phyloP scores from a whole-genome alignment of 35 echinoderm and acorn worm species.

The Heliocidaris tuberculata region DNA sequence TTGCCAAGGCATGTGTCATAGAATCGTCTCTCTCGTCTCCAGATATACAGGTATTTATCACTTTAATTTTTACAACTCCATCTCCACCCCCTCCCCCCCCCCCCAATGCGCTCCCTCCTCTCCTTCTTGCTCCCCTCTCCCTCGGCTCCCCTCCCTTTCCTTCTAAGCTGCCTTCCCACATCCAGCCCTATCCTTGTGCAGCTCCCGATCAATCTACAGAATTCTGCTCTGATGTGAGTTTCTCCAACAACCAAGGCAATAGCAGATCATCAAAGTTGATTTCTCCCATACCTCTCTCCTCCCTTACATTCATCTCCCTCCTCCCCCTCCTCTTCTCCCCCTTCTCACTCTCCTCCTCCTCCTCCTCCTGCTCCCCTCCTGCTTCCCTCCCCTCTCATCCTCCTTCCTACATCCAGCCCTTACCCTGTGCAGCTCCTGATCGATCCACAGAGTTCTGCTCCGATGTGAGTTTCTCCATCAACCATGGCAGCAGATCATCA shows the following conservation, averaged over 20 bases:
- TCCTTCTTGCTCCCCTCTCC: neutral
- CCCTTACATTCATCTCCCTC: conserved; percentile 74
- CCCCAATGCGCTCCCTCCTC: too few relatives aligned
- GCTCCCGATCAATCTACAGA: conserved; percentile 90
- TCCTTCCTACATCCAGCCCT: neutral
- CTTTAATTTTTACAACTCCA: too few relatives aligned
- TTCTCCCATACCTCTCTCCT: conserved; percentile 85
- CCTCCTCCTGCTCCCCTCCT: too few relatives aligned
- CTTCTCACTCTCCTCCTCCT: too few relatives aligned
- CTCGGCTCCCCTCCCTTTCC: neutral
- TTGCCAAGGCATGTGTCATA: too few relatives aligned
- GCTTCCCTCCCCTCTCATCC: too few relatives aligned
- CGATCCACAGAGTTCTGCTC: conserved; percentile 96
- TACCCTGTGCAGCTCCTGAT: conserved; percentile 97
- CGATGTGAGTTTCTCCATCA: conserved; percentile 98
- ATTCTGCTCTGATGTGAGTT: conserved; percentile 88
- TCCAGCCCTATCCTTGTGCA: conserved; percentile 58
- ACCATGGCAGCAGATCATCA: conserved; percentile 88
- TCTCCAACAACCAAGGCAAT: conserved; percentile 95
- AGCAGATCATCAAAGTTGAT: conserved; percentile 82
- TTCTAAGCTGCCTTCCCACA: too few relatives aligned
- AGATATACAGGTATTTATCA: too few relatives aligned
- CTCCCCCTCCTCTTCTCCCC: conserved; percentile 59
- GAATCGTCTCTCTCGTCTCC: too few relatives aligned
- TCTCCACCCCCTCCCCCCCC: too few relatives aligned